Base-by-base conservation (phyloP, 2,797 vertebrate genomes). In the Limosa lapponica region DNA sequence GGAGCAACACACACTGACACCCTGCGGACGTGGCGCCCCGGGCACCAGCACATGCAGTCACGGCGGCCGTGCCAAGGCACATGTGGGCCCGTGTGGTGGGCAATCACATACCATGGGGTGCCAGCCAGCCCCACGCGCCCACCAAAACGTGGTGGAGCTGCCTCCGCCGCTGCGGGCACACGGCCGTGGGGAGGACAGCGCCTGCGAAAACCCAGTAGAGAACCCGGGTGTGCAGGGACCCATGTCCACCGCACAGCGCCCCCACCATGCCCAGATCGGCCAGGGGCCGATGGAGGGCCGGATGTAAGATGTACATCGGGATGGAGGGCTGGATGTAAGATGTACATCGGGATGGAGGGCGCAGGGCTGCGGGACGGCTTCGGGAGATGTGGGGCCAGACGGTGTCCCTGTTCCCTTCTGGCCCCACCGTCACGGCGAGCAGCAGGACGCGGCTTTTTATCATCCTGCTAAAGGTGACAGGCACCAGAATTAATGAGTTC, bases 1-100 rank as follows among this genome's bases (percentile, higher is more conserved):
- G 48, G 30, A 79, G 75, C 58, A 72, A 9, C 44, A 19, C 11
- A 5, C 22, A n/a, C 39, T 27, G 44, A 7, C 7, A 36, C 27
- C 71, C 74, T 9, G 0, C 1, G 25, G 67, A 22, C 9, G 6
- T 72, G 72, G 5, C 62, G 49, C 23, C 75, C 57, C 0, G 0
- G 3, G 32, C 22, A 28, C n/a, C 5, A 2, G 36, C 80, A 64
- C 59, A 27, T 0, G 0, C 1, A 1, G 72, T 2, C 52, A 23
- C 0, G 0, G 30, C 6, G 15, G 59, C 16, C 7, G 0, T 0
- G 2, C 17, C 9, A 4, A 27, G 58, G 48, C 34, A 67, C 22
- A 12, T 11, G 5, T 2, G 16, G 43, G 70, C 13, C 25, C 3
- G 4, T 5, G 37, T 34, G 19, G 43, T 23, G n/a, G 16, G 51